Evolutionary conservation across 2,888 invertebrate genomes (phyloP).

Genomic region (Drosophila anomelani): DNA sequence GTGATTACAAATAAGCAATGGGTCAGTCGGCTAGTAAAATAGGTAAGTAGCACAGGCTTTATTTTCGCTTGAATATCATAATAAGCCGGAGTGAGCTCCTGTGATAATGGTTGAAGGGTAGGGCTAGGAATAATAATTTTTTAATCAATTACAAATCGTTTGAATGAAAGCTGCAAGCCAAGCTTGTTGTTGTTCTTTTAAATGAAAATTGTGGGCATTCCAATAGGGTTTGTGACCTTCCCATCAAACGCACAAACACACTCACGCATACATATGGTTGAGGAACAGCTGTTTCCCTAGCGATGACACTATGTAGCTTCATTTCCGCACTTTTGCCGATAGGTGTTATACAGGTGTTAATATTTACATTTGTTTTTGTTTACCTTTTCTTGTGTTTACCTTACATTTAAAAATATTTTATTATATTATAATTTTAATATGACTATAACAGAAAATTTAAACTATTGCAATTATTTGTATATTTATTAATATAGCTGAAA

Average conservation of each 20-base stretch:
- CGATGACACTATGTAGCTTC: conserved; percentile 46
- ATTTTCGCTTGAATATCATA: not conserved
- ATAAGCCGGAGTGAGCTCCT: not conserved
- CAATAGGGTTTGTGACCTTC: conserved; percentile 73
- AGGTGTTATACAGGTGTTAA: conserved; percentile 10
- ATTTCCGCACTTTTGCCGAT: conserved; percentile 37
- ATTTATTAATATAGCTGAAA: too few relatives aligned
- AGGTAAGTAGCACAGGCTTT: conserved; percentile 67
- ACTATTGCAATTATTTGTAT: too few relatives aligned
- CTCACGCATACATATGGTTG: conserved; percentile 32
- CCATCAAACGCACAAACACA: conserved; percentile 34
- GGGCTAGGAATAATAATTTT: not conserved
- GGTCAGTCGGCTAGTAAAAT: conserved; percentile 83
- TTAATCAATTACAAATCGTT: not conserved
- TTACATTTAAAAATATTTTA: too few relatives aligned
- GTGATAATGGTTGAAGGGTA: too few relatives aligned
- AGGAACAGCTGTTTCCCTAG: conserved; percentile 61
- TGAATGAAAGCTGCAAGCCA: conserved; percentile 8
- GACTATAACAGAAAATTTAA: too few relatives aligned
- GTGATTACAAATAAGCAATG: conserved; percentile 58
- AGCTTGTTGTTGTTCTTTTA: not conserved
- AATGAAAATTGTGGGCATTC: conserved; percentile 47
- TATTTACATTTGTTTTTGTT: too few relatives aligned
- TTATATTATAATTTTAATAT: too few relatives aligned
- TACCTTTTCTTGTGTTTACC: too few relatives aligned